Percentiles rank a stretch among this genome's conserved stretches.
phyloP scores from a whole-genome alignment of 2,888 invertebrate genomes.

The Chironomus tentans region DNA sequence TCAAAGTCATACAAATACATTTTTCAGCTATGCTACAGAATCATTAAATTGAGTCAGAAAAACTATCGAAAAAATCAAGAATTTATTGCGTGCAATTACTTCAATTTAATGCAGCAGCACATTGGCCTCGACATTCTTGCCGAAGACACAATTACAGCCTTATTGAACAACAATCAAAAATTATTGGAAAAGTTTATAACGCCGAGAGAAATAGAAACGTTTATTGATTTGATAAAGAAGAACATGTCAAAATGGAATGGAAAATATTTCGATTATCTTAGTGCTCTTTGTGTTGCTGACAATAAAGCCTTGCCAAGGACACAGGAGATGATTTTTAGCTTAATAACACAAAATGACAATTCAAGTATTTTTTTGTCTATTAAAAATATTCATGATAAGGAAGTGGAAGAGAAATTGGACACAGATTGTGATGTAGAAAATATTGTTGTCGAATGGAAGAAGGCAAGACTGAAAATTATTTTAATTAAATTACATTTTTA shows the following conservation, averaged over 20 bases:
- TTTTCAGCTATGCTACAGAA: conserved; percentile 91
- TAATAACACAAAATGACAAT: too few relatives aligned
- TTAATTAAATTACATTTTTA: conserved; percentile 5
- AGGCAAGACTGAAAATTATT: conserved; percentile 7
- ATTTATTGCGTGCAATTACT: conserved; percentile 90
- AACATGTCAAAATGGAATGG: conserved; percentile 93
- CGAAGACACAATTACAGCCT: conserved; percentile 97
- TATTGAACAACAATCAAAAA: conserved; percentile 95
- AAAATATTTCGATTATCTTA: conserved; percentile 92
- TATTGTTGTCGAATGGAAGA: conserved; percentile 52
- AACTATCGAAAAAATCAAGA: conserved; percentile 99
- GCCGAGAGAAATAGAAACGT: conserved; percentile 95
- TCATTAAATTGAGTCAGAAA: conserved; percentile 88
- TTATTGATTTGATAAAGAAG: conserved; percentile 91
- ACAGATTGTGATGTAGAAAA: conserved; percentile 28
- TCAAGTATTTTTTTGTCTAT: too few relatives aligned
- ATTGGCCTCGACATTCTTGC: conserved; percentile 98
- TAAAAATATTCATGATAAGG: too few relatives aligned
- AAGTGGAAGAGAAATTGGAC: conserved; percentile 10
- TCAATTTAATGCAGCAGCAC: conserved; percentile 99
- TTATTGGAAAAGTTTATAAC: conserved; percentile 97
- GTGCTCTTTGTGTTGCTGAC: conserved; percentile 96
- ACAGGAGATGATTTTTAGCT: conserved; percentile 88
- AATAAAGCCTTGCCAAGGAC: conserved; percentile 94
- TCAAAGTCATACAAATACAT: conserved; percentile 90